phyloP scores from a whole-genome alignment of 1,140 invertebrate genomes.

The Drosophila nigrodunni region DNA sequence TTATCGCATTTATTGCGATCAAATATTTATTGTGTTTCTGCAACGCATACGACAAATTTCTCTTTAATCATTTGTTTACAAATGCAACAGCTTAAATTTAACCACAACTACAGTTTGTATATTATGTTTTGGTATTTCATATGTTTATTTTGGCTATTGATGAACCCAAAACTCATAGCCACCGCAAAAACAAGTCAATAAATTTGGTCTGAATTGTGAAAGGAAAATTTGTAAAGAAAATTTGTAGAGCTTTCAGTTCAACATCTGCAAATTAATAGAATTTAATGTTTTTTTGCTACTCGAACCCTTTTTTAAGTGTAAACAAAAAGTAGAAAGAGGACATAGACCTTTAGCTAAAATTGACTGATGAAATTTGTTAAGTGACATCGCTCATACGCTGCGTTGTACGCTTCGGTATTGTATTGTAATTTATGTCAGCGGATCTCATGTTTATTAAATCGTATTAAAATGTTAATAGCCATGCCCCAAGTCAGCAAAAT shows the following conservation, averaged over 20 bases:
- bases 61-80: constrained; percentile 3
- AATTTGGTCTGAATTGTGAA: too few relatives aligned
- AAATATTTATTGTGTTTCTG: background rate
- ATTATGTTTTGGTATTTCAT: too few relatives aligned
- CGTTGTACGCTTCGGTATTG: constrained; percentile 41
- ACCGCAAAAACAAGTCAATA: too few relatives aligned
- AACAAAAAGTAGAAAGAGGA: too few relatives aligned
- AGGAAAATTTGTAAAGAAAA: too few relatives aligned
- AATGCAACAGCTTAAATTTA: background rate
- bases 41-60: background rate
- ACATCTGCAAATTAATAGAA: too few relatives aligned
- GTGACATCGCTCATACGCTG: constrained; percentile 64
- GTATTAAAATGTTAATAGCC: constrained; percentile 78
- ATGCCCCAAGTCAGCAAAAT: constrained; percentile 63
- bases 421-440: constrained; percentile 61
- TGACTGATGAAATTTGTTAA: constrained; percentile 64
- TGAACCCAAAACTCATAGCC: too few relatives aligned
- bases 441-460: constrained; percentile 68
- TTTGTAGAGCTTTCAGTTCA: too few relatives aligned
- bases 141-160: too few relatives aligned
- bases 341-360: constrained; percentile 17
- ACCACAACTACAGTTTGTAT: too few relatives aligned
- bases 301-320: too few relatives aligned
- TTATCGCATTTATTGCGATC: background rate
- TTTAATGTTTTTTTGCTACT: too few relatives aligned